Evolutionary conservation across 2,888 invertebrate genomes (phyloP), one percentile per base, ranked within the genome.

Genomic region (Cephus runcator): DNA sequence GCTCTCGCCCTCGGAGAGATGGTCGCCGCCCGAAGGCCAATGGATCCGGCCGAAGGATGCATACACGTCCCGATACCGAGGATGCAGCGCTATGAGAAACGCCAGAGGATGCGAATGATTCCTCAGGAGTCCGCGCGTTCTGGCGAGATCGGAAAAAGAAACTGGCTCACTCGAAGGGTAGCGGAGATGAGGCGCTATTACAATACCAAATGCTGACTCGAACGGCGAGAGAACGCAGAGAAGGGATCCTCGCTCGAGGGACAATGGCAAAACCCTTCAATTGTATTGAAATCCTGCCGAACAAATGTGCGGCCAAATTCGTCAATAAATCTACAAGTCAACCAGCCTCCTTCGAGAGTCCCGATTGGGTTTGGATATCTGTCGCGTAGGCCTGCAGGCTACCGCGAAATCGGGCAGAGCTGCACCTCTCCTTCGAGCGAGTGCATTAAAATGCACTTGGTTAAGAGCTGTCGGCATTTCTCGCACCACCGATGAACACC

Each of bases 271-370:
- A 85, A 86, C 81, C 85, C 86, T 88, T 88, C 87, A 87, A 89
- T 89, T 88, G 88, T 89, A 89, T 89, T 89, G 86, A 89, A 89
- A 89, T 89, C 85, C 84, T 77, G 79, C 80, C 80, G 86, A 88
- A 88, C 88, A 89, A 89, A 89, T 88, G 88, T 85, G 87, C 84
- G 82, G 83, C 86, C 85, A 88, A 89, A 89, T 89, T 88, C 89
- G 86, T 89, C 89, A 87, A 89, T 89, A 89, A 89, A 89, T 89
- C 88, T 88, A 85, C 87, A 85, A 88, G 88, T 87, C 86, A 87
- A 87, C 85, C 84, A 83, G 85, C 79, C 76, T 40, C 23, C 34
- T 12, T 12, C 36, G 74, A n/a, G 71, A 71, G 33, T 30, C 74
- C n/a, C 35, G 74, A 33, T 34, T 34, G 35, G 34, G 74, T 12